Percentiles rank a stretch among this genome's conserved stretches.
Conservation (phyloP, 2,113 vertebrate genomes). For the Orthonyx spaldingii region DNA sequence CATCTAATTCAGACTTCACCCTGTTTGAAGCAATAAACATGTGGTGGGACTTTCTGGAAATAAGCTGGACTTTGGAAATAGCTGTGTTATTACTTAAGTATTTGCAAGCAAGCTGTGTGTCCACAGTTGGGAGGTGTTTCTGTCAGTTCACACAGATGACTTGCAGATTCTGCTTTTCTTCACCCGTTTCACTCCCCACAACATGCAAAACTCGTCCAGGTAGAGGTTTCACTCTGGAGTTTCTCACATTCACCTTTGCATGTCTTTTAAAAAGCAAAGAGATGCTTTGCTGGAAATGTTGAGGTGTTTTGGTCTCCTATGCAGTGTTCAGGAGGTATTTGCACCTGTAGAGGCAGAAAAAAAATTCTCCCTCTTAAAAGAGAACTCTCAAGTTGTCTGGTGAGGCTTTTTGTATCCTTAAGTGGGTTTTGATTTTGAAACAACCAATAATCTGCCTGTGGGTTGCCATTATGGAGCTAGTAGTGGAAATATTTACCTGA, state of each 20-base stretch:
- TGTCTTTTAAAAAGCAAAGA: not conserved
- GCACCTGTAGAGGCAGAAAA: not conserved
- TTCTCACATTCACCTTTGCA: not conserved
- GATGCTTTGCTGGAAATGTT: not conserved
- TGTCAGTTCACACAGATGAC: not conserved
- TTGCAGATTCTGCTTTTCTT: not conserved
- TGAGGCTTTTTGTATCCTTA: not conserved
- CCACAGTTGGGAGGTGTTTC: not conserved
- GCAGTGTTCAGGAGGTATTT: not conserved
- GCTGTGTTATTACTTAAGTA: constrained; percentile 25
- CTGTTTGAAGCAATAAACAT: constrained; percentile 1
- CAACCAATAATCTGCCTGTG: not conserved
- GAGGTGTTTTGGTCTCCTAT: not conserved
- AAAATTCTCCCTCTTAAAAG: not conserved
- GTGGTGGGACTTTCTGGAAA: constrained; percentile 14
- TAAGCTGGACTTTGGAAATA: constrained; percentile 6
- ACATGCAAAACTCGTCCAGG: not conserved
- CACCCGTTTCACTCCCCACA: not conserved
- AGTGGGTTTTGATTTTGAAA: not conserved
- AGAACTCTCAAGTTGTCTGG: not conserved
- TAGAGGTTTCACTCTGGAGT: not conserved
- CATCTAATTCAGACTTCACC: not conserved
- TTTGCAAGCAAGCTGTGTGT: not conserved
- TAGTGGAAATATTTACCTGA: not conserved
- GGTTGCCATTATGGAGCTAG: not conserved